Percentiles rank a stretch among this genome's conserved stretches.
Evolutionary conservation across 2,113 vertebrate genomes (phyloP).

Genomic region (Micronycteris hirsuta): DNA sequence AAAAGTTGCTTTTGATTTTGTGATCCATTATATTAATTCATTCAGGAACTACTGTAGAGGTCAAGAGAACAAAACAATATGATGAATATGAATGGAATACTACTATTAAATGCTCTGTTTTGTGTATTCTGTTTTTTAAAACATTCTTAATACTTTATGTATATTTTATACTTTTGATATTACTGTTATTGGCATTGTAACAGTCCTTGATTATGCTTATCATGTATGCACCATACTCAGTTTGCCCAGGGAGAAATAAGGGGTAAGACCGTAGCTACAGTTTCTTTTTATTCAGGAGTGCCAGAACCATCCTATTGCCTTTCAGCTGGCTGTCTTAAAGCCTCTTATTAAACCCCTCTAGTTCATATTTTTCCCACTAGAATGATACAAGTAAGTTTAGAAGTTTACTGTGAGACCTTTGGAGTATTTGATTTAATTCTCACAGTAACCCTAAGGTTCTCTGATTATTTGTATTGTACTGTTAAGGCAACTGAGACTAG

Average conservation of each 20-base stretch:
- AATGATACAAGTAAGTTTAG: background rate
- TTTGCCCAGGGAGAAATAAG: background rate
- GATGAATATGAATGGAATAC: background rate
- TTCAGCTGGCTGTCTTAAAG: background rate
- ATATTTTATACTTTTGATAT: slow-evolving; percentile 12
- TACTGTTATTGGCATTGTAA: background rate
- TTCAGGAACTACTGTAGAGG: background rate
- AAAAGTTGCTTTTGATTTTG: background rate
- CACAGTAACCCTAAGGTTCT: background rate
- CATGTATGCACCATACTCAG: background rate
- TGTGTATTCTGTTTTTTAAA: background rate
- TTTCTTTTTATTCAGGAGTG: background rate
- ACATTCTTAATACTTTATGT: background rate
- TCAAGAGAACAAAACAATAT: background rate
- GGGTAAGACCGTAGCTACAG: background rate
- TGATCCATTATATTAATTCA: background rate
- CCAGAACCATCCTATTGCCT: background rate
- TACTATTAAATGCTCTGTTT: slow-evolving; percentile 25
- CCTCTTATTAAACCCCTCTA: background rate
- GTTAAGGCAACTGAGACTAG: background rate
- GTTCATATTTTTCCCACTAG: background rate
- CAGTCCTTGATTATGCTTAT: background rate
- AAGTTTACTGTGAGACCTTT: background rate
- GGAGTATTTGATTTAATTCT: slow-evolving; percentile 21
- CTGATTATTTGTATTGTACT: background rate